These are phyloP conservation scores for Corella eumyota DNA, from an alignment of 23 tunicate species.

Conservation along the genomic window DNA sequence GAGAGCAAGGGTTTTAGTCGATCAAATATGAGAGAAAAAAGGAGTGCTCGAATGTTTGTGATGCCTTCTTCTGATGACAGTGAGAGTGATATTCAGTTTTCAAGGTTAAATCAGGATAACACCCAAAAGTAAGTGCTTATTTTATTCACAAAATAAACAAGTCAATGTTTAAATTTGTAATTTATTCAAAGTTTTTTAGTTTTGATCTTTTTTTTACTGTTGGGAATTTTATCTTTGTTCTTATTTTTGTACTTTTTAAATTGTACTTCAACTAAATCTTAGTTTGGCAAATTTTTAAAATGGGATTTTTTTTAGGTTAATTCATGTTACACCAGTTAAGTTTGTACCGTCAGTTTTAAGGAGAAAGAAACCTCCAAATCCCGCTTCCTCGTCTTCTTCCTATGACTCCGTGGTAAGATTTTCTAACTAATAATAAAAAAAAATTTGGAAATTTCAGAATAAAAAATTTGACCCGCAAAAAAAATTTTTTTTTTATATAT, in stretches of 20 bases:
- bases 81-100: constrained; percentile 48
- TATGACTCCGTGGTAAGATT: constrained; percentile 3
- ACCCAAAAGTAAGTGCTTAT: constrained; percentile 6
- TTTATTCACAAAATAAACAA: too few relatives aligned
- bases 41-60: constrained; percentile 75
- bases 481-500: background rate
- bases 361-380: background rate
- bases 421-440: too few relatives aligned
- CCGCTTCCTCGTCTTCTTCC: constrained; percentile 22
- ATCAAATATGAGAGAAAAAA: constrained; percentile 43
- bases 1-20: constrained; percentile 27
- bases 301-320: too few relatives aligned
- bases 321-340: constrained; percentile 64
- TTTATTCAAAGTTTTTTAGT: too few relatives aligned
- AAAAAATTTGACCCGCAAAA: background rate
- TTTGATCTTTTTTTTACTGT: too few relatives aligned
- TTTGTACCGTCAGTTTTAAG: constrained; percentile 70
- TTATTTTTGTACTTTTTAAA: too few relatives aligned
- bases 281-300: too few relatives aligned
- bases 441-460: too few relatives aligned
- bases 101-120: constrained; percentile 11
- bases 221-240: too few relatives aligned
- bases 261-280: too few relatives aligned
- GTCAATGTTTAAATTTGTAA: background rate
- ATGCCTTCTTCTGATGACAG: constrained; percentile 85